Evolutionary conservation across 2,888 invertebrate genomes (phyloP).

Genomic region (Atherix ibis): DNA sequence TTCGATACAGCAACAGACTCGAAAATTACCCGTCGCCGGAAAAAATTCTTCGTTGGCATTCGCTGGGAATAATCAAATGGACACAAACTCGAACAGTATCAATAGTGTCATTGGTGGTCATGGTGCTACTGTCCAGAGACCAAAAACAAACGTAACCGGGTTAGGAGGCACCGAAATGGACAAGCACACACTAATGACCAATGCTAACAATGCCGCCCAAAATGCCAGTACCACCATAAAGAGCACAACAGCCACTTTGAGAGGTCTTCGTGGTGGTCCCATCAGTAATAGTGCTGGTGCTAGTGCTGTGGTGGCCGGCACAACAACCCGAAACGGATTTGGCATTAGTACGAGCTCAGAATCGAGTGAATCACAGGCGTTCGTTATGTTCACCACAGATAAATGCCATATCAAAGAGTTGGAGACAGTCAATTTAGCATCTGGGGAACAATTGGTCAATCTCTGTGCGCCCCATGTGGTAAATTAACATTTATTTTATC

Average conservation of each 20-base stretch:
- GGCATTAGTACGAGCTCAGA: slow-evolving; percentile 6
- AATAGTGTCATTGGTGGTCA: slow-evolving; percentile 4
- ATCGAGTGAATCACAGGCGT: slow-evolving; percentile 19
- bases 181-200: too few species aligned
- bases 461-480: slow-evolving; percentile 30
- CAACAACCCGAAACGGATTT: slow-evolving; percentile 3
- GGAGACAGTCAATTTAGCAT: slow-evolving; percentile 20
- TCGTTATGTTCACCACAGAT: slow-evolving; percentile 29
- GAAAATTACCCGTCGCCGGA: slow-evolving; percentile 4
- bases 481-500: slow-evolving; percentile 13
- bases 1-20: slow-evolving; percentile 31
- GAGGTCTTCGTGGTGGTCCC: too few species aligned
- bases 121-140: slow-evolving; percentile 9
- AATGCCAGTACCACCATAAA: too few species aligned
- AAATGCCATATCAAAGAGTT: slow-evolving; percentile 23
- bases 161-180: too few species aligned
- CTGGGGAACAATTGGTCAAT: slow-evolving; percentile 28
- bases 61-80: slow-evolving; percentile 6
- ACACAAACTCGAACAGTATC: neutral
- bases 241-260: too few species aligned
- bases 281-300: too few species aligned
- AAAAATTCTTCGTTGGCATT: slow-evolving; percentile 6
- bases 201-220: too few species aligned
- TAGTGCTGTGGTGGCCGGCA: slow-evolving; percentile 4
- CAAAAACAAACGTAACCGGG: slow-evolving; percentile 7